These are phyloP conservation scores for Megaceryle alcyon DNA, from an alignment of 2,797 vertebrate genomes.

Conservation along the genomic window DNA sequence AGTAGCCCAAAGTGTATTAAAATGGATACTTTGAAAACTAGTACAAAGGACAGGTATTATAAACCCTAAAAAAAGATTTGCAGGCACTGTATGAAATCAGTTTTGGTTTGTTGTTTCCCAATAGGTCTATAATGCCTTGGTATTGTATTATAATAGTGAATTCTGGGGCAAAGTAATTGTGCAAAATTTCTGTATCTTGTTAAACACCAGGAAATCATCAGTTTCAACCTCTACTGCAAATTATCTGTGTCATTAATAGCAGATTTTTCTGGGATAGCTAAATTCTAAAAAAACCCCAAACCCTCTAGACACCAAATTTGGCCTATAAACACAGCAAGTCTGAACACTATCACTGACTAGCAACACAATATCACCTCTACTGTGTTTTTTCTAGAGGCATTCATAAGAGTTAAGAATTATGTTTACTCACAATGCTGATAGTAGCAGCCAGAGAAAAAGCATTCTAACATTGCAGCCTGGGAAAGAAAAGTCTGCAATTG, in stretches of 20 bases:
- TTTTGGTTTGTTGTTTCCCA: neutral
- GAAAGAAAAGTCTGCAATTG: neutral
- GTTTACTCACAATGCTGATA: neutral
- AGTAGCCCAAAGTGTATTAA: neutral
- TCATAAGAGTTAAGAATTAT: neutral
- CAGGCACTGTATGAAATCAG: neutral
- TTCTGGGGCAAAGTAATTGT: neutral
- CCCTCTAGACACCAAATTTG: neutral
- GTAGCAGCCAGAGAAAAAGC: neutral
- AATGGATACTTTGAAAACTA: neutral
- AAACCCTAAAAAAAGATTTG: neutral
- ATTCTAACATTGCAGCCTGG: neutral
- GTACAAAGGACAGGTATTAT: neutral
- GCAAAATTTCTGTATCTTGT: neutral
- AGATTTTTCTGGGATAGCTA: neutral
- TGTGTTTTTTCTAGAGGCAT: neutral
- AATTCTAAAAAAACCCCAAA: neutral
- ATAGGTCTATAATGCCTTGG: neutral
- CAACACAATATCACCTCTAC: neutral
- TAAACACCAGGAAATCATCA: neutral
- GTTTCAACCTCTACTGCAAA: neutral
- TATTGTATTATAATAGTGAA: neutral
- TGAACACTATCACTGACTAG: neutral
- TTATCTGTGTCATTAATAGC: neutral
- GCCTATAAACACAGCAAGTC: neutral